These are phyloP conservation scores for Microtus ochrogaster DNA, from an alignment of 2,113 vertebrate species.

Conservation along the genomic window DNA sequence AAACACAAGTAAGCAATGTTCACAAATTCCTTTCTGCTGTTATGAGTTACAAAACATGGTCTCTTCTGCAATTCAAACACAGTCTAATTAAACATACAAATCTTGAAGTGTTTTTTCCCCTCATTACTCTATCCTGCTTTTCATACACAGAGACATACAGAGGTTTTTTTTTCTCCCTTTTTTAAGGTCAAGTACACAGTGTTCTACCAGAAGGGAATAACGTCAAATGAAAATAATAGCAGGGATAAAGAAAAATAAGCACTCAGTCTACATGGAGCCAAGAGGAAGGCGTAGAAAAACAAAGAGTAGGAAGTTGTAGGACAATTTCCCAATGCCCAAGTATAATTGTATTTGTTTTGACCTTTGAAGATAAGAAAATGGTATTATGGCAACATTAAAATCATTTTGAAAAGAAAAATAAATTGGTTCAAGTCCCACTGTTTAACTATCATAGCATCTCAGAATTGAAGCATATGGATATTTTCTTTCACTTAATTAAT, in stretches of 20 bases:
- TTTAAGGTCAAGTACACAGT: conserved; percentile 69
- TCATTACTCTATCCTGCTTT: background rate
- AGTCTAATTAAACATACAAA: conserved; percentile 75
- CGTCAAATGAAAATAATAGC: conserved; percentile 71
- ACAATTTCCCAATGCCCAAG: conserved; percentile 50
- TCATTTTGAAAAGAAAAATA: conserved; percentile 57
- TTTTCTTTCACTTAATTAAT: conserved; percentile 56
- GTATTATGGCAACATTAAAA: background rate
- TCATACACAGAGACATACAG: background rate
- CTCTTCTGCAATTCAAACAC: conserved; percentile 65
- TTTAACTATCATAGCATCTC: background rate
- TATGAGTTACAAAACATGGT: conserved; percentile 66
- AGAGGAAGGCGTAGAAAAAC: conserved; percentile 49
- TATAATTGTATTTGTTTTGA: conserved; percentile 55
- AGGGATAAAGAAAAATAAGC: conserved; percentile 75
- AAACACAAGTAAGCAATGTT: conserved; percentile 53
- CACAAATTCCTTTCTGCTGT: conserved; percentile 62
- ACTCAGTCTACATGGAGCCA: conserved; percentile 49
- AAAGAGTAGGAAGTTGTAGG: background rate
- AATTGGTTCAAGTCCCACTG: background rate
- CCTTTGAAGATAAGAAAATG: conserved; percentile 65
- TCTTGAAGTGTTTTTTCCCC: conserved; percentile 67
- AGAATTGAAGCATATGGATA: background rate
- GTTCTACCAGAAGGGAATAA: conserved; percentile 65
- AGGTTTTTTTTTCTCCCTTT: background rate